Conservation (phyloP, 2,113 vertebrate species). For the Hypomesus transpacificus region DNA sequence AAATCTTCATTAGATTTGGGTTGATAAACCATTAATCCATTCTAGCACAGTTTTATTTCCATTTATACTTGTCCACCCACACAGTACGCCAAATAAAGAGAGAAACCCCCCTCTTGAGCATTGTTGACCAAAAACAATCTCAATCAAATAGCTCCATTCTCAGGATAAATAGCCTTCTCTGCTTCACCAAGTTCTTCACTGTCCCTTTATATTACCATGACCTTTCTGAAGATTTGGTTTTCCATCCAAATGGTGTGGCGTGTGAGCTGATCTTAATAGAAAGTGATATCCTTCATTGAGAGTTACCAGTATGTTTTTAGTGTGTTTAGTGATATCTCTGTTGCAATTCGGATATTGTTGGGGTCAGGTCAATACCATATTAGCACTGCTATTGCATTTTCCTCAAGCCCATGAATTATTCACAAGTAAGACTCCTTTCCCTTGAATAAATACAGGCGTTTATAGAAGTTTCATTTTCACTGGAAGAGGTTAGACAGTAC, state of each 20-base stretch:
- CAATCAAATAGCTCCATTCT: constrained; percentile 25
- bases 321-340: constrained; percentile 43
- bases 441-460: constrained; percentile 63
- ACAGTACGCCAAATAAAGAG: constrained; percentile 44
- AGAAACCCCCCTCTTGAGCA: constrained; percentile 41
- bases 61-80: constrained; percentile 56
- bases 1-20: constrained; percentile 66
- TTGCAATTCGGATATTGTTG: constrained; percentile 64
- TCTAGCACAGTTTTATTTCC: constrained; percentile 56
- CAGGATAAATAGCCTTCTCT: constrained; percentile 27
- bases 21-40: constrained; percentile 69
- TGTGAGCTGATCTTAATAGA: constrained; percentile 62
- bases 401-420: constrained; percentile 67
- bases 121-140: constrained; percentile 45
- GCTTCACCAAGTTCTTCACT: constrained; percentile 40
- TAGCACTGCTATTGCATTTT: constrained; percentile 68
- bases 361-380: constrained; percentile 72
- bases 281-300: constrained; percentile 63
- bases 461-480: constrained; percentile 57
- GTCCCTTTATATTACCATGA: constrained; percentile 20
- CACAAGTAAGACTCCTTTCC: constrained; percentile 62
- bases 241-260: constrained; percentile 52
- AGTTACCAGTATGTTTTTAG: constrained; percentile 38
- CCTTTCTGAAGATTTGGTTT: constrained; percentile 49
- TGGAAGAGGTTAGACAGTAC: constrained; percentile 48